Percentiles rank a stretch among this genome's conserved stretches.
Conservation (phyloP, 2,797 vertebrate genomes). For the Pseudotriccus pelzelni region DNA sequence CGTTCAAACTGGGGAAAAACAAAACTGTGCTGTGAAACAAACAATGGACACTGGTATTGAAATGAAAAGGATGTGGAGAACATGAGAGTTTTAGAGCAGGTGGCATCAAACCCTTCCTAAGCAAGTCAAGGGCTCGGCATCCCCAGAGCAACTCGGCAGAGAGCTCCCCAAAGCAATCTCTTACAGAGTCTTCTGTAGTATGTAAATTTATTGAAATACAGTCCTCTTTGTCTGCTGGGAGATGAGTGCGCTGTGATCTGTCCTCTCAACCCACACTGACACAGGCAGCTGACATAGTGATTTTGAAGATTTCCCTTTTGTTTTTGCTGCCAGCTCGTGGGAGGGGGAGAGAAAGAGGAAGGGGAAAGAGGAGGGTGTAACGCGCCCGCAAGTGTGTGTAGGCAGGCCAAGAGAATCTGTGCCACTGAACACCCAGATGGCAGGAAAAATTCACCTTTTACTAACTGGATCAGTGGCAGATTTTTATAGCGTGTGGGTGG, state of each 20-base stretch:
- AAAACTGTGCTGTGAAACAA: background rate
- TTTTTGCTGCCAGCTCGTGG: slow-evolving; percentile 48
- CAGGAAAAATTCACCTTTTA: slow-evolving; percentile 65
- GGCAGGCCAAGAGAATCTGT: slow-evolving; percentile 65
- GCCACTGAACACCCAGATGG: slow-evolving; percentile 57
- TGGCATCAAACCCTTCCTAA: slow-evolving; percentile 44
- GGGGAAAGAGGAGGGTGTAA: background rate
- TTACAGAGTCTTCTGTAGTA: slow-evolving; percentile 56
- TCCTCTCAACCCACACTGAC: slow-evolving; percentile 67
- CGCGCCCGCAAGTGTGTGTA: background rate
- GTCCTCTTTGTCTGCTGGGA: slow-evolving; percentile 59
- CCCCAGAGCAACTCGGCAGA: slow-evolving; percentile 7
- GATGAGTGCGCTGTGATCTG: slow-evolving; percentile 46
- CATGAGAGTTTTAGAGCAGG: slow-evolving; percentile 30
- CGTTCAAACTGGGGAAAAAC: background rate
- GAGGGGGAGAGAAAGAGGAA: slow-evolving; percentile 33
- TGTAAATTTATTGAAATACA: slow-evolving; percentile 72
- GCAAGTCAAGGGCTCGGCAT: background rate
- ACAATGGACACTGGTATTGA: background rate
- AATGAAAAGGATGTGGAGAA: background rate
- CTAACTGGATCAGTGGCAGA: slow-evolving; percentile 39
- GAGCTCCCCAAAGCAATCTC: slow-evolving; percentile 59
- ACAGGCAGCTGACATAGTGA: slow-evolving; percentile 58
- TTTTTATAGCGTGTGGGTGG: slow-evolving; percentile 20
- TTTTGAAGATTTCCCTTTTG: slow-evolving; percentile 62